Evolutionary conservation across 1,140 invertebrate species (phyloP).

Genomic region (Adoxophyes honmai): DNA sequence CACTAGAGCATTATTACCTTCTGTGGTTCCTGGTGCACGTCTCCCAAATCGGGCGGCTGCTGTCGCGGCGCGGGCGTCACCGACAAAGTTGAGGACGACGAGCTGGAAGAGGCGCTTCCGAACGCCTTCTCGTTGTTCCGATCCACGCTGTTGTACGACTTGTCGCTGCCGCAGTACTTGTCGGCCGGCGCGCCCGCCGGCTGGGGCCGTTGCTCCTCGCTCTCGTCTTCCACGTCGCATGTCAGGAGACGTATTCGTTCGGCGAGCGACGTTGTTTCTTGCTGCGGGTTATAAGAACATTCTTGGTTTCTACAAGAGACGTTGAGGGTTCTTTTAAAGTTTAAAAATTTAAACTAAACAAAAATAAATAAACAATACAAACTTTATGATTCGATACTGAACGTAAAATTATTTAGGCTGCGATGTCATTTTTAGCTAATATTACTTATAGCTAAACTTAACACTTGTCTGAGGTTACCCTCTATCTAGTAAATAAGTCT

Average conservation of each 20-base stretch:
- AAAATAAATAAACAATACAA: no score
- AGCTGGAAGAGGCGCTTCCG: slow-evolving; percentile 61
- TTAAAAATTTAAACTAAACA: no score
- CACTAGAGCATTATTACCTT: slow-evolving; percentile 36
- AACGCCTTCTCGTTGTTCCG: slow-evolving; percentile 68
- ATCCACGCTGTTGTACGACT: slow-evolving; percentile 56
- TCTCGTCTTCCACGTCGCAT: slow-evolving; percentile 86
- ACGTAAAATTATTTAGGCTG: no score
- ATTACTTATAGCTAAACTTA: no score
- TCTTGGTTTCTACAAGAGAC: no score
- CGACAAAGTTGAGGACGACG: slow-evolving; percentile 57
- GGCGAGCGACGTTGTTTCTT: slow-evolving; percentile 83
- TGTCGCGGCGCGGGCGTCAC: slow-evolving; percentile 46
- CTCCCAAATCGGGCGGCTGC: slow-evolving; percentile 58
- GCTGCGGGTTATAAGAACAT: slow-evolving; percentile 58
- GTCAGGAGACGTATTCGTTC: slow-evolving; percentile 89
- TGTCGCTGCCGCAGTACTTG: slow-evolving; percentile 64
- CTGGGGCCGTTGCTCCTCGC: slow-evolving; percentile 69
- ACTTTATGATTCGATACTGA: no score
- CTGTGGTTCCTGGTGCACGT: slow-evolving; percentile 58
- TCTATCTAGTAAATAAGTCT: no score
- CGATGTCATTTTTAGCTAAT: no score
- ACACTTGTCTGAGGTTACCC: no score
- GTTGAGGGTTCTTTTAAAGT: no score
- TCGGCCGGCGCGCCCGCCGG: slow-evolving; percentile 72